phyloP scores from a whole-genome alignment of 1,140 invertebrate genomes.

The Solenopsis invicta region DNA sequence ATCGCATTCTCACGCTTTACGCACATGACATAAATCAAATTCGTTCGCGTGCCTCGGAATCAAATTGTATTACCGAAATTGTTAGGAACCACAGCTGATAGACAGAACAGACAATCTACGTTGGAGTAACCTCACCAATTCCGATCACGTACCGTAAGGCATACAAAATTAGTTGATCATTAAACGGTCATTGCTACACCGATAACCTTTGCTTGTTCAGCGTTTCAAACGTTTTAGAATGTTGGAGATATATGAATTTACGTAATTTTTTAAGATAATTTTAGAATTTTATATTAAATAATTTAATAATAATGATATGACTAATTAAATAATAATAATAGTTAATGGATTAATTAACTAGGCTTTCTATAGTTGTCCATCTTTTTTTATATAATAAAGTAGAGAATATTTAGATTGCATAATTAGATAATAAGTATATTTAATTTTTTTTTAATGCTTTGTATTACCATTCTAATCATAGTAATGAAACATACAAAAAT shows the following conservation, averaged over 20 bases:
- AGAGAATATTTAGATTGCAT: background rate
- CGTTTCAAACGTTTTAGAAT: background rate
- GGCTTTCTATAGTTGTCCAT: background rate
- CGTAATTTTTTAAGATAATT: background rate
- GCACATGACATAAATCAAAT: slow-evolving; percentile 33
- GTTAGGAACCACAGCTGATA: slow-evolving; percentile 37
- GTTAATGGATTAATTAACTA: background rate
- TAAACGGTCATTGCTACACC: slow-evolving; percentile 14
- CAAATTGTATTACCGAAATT: slow-evolving; percentile 46
- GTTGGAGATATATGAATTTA: background rate
- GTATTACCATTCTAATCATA: background rate
- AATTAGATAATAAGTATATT: background rate
- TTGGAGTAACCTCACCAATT: slow-evolving; percentile 4
- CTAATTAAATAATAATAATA: too few species aligned
- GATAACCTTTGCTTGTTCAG: background rate
- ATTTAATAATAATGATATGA: background rate
- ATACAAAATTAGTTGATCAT: slow-evolving; percentile 34
- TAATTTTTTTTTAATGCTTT: background rate
- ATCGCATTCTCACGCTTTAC: slow-evolving; percentile 51
- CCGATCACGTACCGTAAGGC: slow-evolving; percentile 6
- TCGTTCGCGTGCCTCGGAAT: background rate
- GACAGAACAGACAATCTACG: background rate
- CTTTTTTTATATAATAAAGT: background rate
- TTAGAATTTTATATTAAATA: background rate
- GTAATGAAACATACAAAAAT: background rate